A percentile compares a stretch with the other conserved stretches of the same genome.
Conservation (phyloP, 2,113 vertebrate genomes). For the Cyanoderma ruficeps region DNA sequence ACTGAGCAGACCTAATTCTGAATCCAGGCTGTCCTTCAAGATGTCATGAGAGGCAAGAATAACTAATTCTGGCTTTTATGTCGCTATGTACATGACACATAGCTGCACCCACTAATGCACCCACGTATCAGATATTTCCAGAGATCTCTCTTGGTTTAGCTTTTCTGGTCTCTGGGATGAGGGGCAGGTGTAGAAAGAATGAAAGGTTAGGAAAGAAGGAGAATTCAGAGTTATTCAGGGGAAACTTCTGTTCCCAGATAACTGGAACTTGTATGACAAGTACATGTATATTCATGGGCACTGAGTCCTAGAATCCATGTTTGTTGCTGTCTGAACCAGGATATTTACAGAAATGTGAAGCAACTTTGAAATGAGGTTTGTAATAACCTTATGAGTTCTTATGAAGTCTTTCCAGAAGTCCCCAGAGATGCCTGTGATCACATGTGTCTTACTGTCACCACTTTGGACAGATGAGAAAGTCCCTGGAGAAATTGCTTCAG, state of each 20-base stretch:
- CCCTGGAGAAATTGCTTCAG: not conserved
- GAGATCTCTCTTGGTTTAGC: not conserved
- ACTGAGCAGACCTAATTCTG: constrained; percentile 14
- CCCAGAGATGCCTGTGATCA: not conserved
- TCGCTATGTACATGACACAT: fast-evolving
- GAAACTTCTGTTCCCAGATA: not conserved
- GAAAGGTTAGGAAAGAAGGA: not conserved
- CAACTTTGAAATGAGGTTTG: not conserved
- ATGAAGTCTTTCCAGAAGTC: not conserved
- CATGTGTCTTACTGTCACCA: not conserved
- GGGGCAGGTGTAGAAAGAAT: not conserved
- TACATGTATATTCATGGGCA: not conserved
- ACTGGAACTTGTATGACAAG: not conserved
- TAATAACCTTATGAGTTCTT: not conserved
- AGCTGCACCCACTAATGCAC: not conserved
- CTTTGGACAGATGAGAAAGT: not conserved
- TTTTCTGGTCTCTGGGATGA: not conserved
- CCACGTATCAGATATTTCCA: not conserved
- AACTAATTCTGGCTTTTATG: constrained; percentile 1
- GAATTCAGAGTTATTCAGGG: not conserved
- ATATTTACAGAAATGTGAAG: not conserved
- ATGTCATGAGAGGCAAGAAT: not conserved
- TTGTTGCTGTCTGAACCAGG: not conserved
- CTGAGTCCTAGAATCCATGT: not conserved
- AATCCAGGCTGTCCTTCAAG: not conserved